Evolutionary conservation across 2,113 vertebrate species (phyloP).

Genomic region (Burhinus oedicnemus): DNA sequence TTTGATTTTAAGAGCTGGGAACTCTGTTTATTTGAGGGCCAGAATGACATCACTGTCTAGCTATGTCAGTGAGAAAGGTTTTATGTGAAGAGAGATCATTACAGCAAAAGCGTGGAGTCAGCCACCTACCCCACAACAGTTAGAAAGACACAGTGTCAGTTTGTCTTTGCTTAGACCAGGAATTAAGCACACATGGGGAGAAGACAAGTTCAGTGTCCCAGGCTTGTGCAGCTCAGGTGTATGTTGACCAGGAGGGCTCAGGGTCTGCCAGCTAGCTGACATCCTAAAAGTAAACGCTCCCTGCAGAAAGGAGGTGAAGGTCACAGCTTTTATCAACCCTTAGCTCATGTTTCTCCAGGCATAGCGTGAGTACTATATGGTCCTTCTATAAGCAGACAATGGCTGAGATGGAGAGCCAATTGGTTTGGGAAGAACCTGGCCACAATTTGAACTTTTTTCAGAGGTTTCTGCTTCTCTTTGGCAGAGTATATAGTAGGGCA

Average conservation of each 20-base stretch:
- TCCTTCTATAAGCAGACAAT: neutral
- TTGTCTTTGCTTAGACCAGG: neutral
- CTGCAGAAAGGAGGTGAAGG: neutral
- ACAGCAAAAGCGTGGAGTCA: neutral
- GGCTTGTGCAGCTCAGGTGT: neutral
- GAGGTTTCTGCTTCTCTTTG: neutral
- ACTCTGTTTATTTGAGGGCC: neutral
- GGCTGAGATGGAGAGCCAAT: neutral
- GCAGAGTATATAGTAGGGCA: neutral
- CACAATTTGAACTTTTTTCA: neutral
- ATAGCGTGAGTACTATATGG: neutral
- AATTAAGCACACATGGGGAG: neutral
- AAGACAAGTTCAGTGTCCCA: neutral
- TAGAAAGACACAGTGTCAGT: neutral
- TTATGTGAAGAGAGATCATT: neutral
- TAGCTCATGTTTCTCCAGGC: neutral
- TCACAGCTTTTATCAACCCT: neutral
- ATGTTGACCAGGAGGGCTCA: neutral
- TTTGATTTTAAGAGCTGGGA: conserved; percentile 35
- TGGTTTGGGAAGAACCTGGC: neutral
- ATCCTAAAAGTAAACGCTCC: neutral
- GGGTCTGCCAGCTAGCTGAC: accelerated
- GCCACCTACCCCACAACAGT: neutral
- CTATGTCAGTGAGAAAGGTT: conserved; percentile 4
- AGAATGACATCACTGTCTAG: conserved; percentile 19